Percentiles rank a stretch among this genome's conserved stretches.
phyloP scores from a whole-genome alignment of 2,797 vertebrate genomes.

The Zalophus californianus region DNA sequence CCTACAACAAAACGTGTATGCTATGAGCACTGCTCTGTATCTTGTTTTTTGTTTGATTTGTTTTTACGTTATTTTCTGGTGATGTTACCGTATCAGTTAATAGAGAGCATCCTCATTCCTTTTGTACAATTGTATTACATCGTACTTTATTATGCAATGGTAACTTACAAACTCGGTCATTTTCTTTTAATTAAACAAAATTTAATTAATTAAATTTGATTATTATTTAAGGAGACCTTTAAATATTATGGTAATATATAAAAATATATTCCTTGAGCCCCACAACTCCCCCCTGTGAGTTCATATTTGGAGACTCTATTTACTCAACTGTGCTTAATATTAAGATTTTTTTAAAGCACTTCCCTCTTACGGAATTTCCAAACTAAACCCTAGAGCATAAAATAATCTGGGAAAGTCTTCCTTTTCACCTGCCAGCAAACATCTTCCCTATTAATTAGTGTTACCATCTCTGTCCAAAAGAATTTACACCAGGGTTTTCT shows the following conservation, averaged over 20 bases:
- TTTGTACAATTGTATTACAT: background rate
- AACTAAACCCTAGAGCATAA: background rate
- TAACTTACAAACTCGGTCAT: background rate
- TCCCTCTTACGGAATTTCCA: background rate
- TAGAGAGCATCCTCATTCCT: background rate
- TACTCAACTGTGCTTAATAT: background rate
- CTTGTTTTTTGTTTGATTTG: background rate
- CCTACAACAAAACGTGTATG: background rate
- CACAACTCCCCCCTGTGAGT: background rate
- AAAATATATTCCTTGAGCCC: background rate
- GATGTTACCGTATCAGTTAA: background rate
- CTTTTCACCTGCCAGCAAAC: background rate
- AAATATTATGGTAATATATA: background rate
- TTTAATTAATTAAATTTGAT: background rate
- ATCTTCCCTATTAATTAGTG: background rate
- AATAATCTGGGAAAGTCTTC: background rate
- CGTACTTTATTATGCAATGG: background rate
- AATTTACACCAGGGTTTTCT: background rate
- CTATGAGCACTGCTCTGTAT: background rate
- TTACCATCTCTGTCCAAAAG: background rate
- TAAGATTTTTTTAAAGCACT: conserved; percentile 4
- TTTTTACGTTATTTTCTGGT: background rate
- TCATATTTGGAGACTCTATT: background rate
- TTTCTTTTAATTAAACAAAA: conserved; percentile 34
- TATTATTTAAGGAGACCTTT: background rate